A percentile compares a stretch with the other conserved stretches of the same genome.
Evolutionary conservation across 2,797 vertebrate genomes (phyloP).

Genomic region (Bradypodion ventrale): DNA sequence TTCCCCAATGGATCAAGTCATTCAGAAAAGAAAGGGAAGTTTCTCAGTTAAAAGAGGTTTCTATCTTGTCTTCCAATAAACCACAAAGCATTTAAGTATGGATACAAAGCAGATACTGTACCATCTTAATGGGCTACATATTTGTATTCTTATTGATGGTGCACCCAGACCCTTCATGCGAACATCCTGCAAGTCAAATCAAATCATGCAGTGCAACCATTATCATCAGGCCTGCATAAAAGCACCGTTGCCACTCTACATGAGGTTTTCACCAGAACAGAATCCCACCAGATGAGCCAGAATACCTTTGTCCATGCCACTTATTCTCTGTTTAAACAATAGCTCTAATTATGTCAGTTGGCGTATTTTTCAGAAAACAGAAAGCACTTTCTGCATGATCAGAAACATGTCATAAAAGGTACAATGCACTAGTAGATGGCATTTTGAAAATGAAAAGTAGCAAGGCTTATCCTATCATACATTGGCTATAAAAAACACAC

Average conservation of each 20-base stretch:
- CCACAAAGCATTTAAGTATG: conserved; percentile 39
- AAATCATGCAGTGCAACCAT: not conserved
- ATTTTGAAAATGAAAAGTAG: not conserved
- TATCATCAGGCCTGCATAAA: not conserved
- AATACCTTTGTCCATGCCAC: not conserved
- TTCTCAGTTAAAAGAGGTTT: conserved; percentile 47
- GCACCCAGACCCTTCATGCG: not conserved
- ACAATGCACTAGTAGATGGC: too few species aligned
- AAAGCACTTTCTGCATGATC: not conserved
- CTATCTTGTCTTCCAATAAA: conserved; percentile 58
- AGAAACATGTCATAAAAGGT: not conserved
- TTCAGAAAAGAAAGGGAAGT: conserved; percentile 46
- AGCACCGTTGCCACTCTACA: too few species aligned
- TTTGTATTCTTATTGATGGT: not conserved
- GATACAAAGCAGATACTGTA: not conserved
- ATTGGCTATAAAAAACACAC: too few species aligned
- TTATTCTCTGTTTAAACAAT: not conserved
- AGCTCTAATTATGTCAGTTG: too few species aligned
- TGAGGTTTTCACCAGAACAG: not conserved
- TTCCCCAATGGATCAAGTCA: conserved; percentile 12
- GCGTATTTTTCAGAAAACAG: not conserved
- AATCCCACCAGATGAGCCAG: not conserved
- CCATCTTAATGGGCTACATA: not conserved
- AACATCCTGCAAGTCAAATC: too few species aligned
- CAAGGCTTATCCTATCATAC: too few species aligned